These are phyloP conservation scores for Staurois parvus DNA, from an alignment of 2,797 vertebrate species.

Conservation along the genomic window DNA sequence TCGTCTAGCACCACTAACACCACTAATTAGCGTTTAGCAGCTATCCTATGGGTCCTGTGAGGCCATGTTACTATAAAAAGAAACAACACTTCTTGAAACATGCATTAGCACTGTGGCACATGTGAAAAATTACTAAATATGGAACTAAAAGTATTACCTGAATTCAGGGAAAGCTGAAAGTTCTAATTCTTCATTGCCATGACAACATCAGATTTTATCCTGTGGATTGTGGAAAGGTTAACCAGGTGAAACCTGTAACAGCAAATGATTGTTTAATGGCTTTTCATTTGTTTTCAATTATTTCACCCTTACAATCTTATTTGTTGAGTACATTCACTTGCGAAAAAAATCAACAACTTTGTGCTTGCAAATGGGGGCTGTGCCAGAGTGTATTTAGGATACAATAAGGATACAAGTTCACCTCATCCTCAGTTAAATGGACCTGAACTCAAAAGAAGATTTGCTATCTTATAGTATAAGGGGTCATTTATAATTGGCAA, in stretches of 20 bases:
- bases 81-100: too few relatives aligned
- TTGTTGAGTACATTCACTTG: not conserved
- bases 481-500: not conserved
- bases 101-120: too few relatives aligned
- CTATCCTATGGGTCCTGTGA: too few relatives aligned
- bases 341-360: not conserved
- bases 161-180: not conserved
- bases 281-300: not conserved
- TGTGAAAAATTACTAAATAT: too few relatives aligned
- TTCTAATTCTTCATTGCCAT: slow-evolving; percentile 7
- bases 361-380: not conserved
- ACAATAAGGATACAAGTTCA: not conserved
- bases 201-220: slow-evolving; percentile 7
- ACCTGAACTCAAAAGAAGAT: not conserved
- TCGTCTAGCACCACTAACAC: too few relatives aligned
- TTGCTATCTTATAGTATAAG: not conserved
- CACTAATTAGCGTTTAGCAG: too few relatives aligned
- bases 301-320: not conserved
- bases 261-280: not conserved
- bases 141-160: not conserved
- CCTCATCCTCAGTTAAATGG: not conserved
- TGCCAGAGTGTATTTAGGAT: not conserved
- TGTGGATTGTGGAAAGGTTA: slow-evolving; percentile 1
- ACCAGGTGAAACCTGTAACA: not conserved
- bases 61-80: too few relatives aligned